Evolutionary conservation across 2,113 vertebrate species (phyloP), one percentile per base, ranked within the genome.

Genomic region (Anas platyrhynchos): DNA sequence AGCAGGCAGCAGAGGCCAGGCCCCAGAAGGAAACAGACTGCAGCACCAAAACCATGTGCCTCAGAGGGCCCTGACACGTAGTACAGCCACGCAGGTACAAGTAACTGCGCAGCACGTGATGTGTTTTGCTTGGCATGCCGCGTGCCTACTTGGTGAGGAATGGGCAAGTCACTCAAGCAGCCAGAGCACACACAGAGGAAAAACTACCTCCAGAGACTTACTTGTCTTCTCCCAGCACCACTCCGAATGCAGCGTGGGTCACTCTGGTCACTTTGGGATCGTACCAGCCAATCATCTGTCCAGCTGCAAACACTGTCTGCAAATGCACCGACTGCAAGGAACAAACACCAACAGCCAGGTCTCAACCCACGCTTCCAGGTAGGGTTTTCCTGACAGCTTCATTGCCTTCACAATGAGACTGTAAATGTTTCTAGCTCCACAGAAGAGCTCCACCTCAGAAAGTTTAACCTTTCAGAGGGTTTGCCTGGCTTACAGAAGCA

Each of bases 191-290:
- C 2, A n/a, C 0, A 66, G 29, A 83, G 15, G 6, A 34, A 66
- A 63, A 79, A 62, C 8, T 14, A 21, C 7, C 86, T 6, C 38
- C 73, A n/a, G 34, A 74, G 34, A 98, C 99, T 98, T 97, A 99
- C 99, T 99, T 99, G 98, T 99, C 99, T 95, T 99, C 99, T 41
- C 99, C 99, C 36, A 99, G 97, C 76, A 99, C 99, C 91, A 99
- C 99, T 62, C 99, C 99, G 3, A 99, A 99, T 0, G 99, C 98
- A 1, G 99, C 99, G 32, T 99, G 99, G 77, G 98, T 98, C 92
- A 99, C 98, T 74, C 98, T 98, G 79, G 98, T 99, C 59, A 99
- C 98, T 87, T 98, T 97, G 38, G 99, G 98, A 89, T 99, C 97
- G 58, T 99, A 99, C 99, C 99, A 99, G 82, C 99, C 99, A 2